Evolutionary conservation across 1,140 invertebrate species (phyloP).

Genomic region (Drosophila sechellia): DNA sequence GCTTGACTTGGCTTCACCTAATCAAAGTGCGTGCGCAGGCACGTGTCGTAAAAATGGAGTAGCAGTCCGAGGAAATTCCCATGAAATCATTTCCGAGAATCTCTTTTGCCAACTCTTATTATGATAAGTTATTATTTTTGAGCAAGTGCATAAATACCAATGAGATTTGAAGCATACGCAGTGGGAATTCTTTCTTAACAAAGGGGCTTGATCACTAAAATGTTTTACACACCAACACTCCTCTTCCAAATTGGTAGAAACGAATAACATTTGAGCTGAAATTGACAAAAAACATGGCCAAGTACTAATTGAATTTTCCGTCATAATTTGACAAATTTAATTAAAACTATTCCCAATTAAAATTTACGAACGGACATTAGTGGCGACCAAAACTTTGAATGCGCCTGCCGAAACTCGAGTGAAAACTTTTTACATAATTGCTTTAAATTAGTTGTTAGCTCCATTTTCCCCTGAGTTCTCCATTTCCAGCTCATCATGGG

Average conservation of each 20-base stretch:
- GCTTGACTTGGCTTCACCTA: constrained; percentile 50
- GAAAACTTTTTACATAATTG: constrained; percentile 80
- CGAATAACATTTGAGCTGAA: constrained; percentile 50
- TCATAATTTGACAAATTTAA: constrained; percentile 77
- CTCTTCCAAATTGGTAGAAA: background rate
- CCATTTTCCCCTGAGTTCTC: constrained; percentile 9
- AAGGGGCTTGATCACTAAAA: background rate
- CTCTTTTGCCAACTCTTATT: constrained; percentile 61
- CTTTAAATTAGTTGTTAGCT: constrained; percentile 82
- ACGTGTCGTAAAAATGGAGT: constrained; percentile 61
- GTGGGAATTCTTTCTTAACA: constrained; percentile 38
- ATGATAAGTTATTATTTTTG: constrained; percentile 77
- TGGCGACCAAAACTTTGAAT: constrained; percentile 59
- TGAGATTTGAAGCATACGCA: constrained; percentile 61
- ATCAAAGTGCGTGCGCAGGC: constrained; percentile 72
- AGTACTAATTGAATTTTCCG: constrained; percentile 55
- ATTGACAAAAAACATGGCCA: constrained; percentile 36
- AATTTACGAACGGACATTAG: constrained; percentile 63
- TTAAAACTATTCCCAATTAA: constrained; percentile 76
- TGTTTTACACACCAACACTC: background rate
- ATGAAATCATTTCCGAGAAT: constrained; percentile 69
- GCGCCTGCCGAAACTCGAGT: constrained; percentile 32
- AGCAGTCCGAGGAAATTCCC: constrained; percentile 49
- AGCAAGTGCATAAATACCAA: constrained; percentile 71
- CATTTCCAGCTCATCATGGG: constrained; percentile 7